Percentiles rank a stretch among this genome's conserved stretches.
Evolutionary conservation across 2,888 invertebrate species (phyloP).

Genomic region (Xanthia togata): DNA sequence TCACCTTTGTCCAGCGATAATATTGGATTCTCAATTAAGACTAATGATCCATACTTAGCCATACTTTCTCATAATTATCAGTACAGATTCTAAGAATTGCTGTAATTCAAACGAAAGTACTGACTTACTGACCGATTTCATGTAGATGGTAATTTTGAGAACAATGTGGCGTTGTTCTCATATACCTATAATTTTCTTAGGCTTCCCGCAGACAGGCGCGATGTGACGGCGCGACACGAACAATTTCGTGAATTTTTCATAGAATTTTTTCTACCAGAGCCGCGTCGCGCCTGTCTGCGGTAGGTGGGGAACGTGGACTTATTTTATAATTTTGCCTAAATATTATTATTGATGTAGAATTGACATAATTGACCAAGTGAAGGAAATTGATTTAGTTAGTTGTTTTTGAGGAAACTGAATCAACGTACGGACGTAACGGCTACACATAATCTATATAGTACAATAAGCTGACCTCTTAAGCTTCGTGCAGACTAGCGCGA

Average conservation of each 20-base stretch:
- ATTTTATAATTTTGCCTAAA: neutral
- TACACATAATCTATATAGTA: no score
- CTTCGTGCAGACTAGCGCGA: no score
- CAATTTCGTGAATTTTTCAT: no score
- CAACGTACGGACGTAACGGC: no score
- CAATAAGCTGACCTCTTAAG: no score
- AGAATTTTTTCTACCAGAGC: no score
- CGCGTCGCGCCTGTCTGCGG: no score
- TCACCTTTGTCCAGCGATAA: neutral
- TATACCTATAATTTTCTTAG: neutral
- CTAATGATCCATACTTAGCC: conserved; percentile 1
- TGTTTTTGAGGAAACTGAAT: neutral
- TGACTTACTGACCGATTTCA: conserved; percentile 35
- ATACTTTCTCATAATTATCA: conserved; percentile 33
- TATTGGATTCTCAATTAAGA: conserved; percentile 40
- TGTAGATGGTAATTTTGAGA: conserved; percentile 38
- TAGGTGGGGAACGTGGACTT: no score
- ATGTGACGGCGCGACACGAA: no score
- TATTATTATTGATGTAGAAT: neutral
- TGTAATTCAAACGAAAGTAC: conserved; percentile 32
- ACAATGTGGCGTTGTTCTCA: conserved; percentile 28
- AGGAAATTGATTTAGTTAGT: neutral
- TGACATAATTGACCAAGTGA: neutral
- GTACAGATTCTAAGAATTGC: conserved; percentile 28
- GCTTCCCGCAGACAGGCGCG: no score